Conservation (phyloP, 1,140 invertebrate genomes). For the Ladona fulva region DNA sequence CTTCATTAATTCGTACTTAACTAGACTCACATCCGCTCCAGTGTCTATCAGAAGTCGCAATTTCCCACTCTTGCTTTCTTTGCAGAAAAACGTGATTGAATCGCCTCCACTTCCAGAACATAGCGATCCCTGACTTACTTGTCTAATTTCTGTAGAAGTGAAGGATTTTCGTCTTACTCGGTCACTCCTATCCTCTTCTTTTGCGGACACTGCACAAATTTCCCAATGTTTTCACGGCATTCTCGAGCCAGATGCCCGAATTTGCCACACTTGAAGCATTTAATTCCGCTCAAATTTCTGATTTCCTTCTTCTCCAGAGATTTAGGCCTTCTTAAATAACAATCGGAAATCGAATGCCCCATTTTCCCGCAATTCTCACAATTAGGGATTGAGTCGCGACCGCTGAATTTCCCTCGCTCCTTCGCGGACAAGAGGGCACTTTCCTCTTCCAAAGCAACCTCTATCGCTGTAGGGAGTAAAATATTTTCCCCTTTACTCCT, state of each 20-base stretch:
- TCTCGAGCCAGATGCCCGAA: neutral
- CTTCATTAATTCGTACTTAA: neutral
- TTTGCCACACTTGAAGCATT: neutral
- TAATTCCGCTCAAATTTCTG: neutral
- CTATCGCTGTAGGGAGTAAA: neutral
- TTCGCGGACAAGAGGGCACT: neutral
- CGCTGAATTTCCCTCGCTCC: neutral
- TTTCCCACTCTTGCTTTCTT: neutral
- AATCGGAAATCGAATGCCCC: neutral
- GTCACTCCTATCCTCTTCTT: neutral
- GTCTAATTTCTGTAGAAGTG: neutral
- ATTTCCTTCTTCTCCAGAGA: neutral
- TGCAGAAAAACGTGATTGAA: neutral
- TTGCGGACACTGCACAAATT: neutral
- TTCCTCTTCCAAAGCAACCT: neutral
- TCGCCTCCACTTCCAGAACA: neutral
- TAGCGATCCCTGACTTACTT: neutral
- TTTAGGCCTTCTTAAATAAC: neutral
- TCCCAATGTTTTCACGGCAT: neutral
- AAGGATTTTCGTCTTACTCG: neutral
- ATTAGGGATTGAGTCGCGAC: neutral
- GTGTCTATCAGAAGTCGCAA: neutral
- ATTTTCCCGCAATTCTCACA: neutral
- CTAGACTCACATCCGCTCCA: neutral
- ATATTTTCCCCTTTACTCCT: neutral